These are phyloP conservation scores for Drosophila nasuta DNA, from an alignment of 1,140 invertebrate species.

Conservation along the genomic window DNA sequence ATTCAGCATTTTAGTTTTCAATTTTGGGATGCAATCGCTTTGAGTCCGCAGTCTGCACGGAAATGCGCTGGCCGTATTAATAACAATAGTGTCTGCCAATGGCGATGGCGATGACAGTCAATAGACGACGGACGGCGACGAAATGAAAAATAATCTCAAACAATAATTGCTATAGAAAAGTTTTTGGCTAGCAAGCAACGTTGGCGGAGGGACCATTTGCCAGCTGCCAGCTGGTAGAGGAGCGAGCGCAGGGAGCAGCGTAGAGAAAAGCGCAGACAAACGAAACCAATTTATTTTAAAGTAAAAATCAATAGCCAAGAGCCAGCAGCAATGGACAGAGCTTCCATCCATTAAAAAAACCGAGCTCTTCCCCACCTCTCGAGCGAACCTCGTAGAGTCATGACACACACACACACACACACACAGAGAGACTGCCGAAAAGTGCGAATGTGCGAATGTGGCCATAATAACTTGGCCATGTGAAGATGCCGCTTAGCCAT, in stretches of 20 bases:
- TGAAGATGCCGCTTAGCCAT: constrained; percentile 28
- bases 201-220: constrained; percentile 12
- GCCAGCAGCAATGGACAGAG: constrained; percentile 9
- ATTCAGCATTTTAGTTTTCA: constrained; percentile 41
- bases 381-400: not conserved
- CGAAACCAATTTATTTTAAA: constrained; percentile 82
- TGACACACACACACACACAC: not conserved
- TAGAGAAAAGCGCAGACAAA: constrained; percentile 67
- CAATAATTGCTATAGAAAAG: constrained; percentile 76
- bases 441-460: constrained; percentile 24
- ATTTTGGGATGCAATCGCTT: constrained; percentile 72
- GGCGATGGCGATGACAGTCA: constrained; percentile 42
- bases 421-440: not conserved
- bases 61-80: constrained; percentile 68
- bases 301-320: constrained; percentile 78
- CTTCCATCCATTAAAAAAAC: constrained; percentile 35
- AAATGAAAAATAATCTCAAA: constrained; percentile 80
- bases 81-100: constrained; percentile 66
- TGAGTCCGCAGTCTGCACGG: constrained; percentile 19
- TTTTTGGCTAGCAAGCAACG: constrained; percentile 46
- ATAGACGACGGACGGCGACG: constrained; percentile 24
- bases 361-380: not conserved
- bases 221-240: not conserved
- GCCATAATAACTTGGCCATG: constrained; percentile 13
- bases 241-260: constrained; percentile 21